phyloP scores from a whole-genome alignment of 2,888 invertebrate genomes.

The Epiperipatus broadwayi region DNA sequence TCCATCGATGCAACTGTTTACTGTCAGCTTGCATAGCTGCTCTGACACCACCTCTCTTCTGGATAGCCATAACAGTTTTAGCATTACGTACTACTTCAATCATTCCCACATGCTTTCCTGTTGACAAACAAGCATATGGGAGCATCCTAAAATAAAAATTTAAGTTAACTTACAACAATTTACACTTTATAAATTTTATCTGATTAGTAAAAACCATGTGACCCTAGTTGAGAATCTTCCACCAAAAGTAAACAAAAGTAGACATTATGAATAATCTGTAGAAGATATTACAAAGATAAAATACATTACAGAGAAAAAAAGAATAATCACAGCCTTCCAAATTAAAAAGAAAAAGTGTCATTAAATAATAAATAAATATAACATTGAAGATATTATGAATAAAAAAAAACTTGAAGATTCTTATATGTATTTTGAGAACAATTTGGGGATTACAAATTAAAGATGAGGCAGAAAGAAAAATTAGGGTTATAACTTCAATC shows the following conservation, averaged over 20 bases:
- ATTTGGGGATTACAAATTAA: too few species aligned
- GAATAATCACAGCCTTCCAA: too few species aligned
- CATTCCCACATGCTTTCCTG: slow-evolving; percentile 30
- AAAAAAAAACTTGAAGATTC: too few species aligned
- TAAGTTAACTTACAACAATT: too few species aligned
- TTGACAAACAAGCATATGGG: slow-evolving; percentile 39
- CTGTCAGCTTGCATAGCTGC: slow-evolving; percentile 35
- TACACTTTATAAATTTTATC: background rate
- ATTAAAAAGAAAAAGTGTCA: too few species aligned
- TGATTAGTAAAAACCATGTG: too few species aligned
- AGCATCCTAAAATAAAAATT: slow-evolving; percentile 31
- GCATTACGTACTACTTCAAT: slow-evolving; percentile 39
- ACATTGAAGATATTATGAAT: too few species aligned
- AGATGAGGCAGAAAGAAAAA: too few species aligned
- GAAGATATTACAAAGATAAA: background rate
- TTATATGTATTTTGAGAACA: too few species aligned
- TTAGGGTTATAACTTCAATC: too few species aligned
- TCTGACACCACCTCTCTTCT: slow-evolving; percentile 31
- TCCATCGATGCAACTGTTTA: slow-evolving; percentile 35
- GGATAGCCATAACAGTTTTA: slow-evolving; percentile 39
- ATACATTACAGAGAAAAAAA: slow-evolving; percentile 1
- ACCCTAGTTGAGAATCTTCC: too few species aligned
- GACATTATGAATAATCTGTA: background rate
- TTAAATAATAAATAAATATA: too few species aligned
- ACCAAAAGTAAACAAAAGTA: slow-evolving; percentile 6